Evolutionary conservation across 1,140 invertebrate species (phyloP).

Genomic region (Aleiodes sp.): DNA sequence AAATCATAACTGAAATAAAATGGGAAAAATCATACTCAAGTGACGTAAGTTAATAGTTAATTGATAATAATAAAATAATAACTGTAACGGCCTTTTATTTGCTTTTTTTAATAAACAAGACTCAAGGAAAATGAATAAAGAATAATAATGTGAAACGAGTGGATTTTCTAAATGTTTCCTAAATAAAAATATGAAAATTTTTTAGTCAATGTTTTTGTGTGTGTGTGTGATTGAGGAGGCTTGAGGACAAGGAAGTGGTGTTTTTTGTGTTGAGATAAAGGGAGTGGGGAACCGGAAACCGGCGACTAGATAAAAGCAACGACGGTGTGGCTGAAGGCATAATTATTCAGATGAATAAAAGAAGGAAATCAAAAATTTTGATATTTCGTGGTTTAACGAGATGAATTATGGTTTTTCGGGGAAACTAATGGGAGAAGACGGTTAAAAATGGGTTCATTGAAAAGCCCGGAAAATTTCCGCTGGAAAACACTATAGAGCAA

Average conservation of each 20-base stretch:
- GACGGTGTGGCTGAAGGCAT: conserved; percentile 7
- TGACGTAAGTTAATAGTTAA: not conserved
- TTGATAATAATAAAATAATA: not conserved
- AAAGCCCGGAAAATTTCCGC: too few species aligned
- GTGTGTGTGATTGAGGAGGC: conserved; percentile 13
- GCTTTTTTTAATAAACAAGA: not conserved
- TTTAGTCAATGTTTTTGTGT: conserved; percentile 2
- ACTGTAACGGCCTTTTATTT: conserved; percentile 9
- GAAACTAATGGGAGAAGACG: too few species aligned
- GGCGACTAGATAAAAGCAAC: not conserved
- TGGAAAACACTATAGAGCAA: too few species aligned
- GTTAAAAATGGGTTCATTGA: too few species aligned
- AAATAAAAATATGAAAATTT: not conserved
- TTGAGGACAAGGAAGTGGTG: not conserved
- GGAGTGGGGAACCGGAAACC: not conserved
- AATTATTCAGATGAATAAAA: not conserved
- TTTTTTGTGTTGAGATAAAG: not conserved
- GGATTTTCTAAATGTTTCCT: not conserved
- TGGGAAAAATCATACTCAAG: not conserved
- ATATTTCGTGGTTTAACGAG: too few species aligned
- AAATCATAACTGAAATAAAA: not conserved
- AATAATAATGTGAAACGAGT: not conserved
- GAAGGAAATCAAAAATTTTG: not conserved
- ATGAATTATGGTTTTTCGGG: too few species aligned
- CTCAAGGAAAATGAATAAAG: not conserved